Evolutionary conservation across 2,113 vertebrate species (phyloP), one percentile per base, ranked within the genome.

Genomic region (Crocuta crocuta): DNA sequence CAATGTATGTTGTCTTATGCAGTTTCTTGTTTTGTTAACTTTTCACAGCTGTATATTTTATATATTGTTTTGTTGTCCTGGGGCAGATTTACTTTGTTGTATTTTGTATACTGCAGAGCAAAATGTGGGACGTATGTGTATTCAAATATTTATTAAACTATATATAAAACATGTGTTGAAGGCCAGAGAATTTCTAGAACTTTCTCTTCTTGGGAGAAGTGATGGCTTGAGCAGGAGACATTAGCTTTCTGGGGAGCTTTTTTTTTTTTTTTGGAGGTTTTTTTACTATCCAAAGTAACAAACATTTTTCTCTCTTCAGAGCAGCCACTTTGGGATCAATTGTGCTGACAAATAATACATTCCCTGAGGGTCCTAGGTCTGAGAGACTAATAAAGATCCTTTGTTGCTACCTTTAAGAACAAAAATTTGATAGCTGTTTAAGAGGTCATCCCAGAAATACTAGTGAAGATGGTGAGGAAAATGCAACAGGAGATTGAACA

Each of bases 311-410:
- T 45, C 9, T 91, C 61, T 82, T 90, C 39, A 90, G 63, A 86
- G 24, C 12, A 83, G 31, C 39, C 70, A 74, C 89, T 90, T 68
- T 68, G 94, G 94, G 92, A 96, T 93, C n/a, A 97, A 58, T 95
- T 91, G 55, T 88, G 31, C 48, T 90, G 61, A 81, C 8, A 87
- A 92, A 88, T 63, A 93, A 68, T 87, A 58, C 21, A 7, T 61
- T 78, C 85, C 70, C 70, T 87, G 10, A 45, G 53, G 95, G 16
- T 63, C 63, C 61, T 94, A 33, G 15, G 88, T 55, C 89, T 88
- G 33, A 68, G 76, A 45, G 71, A 50, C 66, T 91, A 89, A 94
- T 87, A 91, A 85, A 76, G 65, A 73, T 12, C 21, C 2, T 95
- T 88, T 88, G 68, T 94, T 95, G 50, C 4, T 13, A 50, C 81